A percentile compares a stretch with the other conserved stretches of the same genome.
These are phyloP conservation scores for Sparidentex hasta DNA, from an alignment of 2,797 vertebrate genomes.

Conservation along the genomic window DNA sequence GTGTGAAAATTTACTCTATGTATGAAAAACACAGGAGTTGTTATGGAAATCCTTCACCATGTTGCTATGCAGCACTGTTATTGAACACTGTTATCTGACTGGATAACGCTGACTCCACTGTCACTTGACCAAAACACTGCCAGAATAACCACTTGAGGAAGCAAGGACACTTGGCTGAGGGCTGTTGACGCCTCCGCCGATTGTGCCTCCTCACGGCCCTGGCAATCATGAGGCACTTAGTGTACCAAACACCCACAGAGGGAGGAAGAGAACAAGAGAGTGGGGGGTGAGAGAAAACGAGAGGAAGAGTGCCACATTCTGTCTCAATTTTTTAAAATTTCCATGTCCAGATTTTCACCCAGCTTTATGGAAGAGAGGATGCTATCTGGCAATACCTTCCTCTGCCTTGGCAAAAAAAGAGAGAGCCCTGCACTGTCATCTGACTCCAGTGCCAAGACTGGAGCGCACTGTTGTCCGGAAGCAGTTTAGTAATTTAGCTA, in stretches of 20 bases:
- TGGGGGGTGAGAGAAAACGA: conserved; percentile 42
- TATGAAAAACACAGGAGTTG: conserved; percentile 32
- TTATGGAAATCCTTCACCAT: conserved; percentile 43
- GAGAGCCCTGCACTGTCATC: conserved; percentile 34
- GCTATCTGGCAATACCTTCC: conserved; percentile 23
- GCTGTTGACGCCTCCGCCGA: conserved; percentile 70
- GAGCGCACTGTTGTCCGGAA: conserved; percentile 39
- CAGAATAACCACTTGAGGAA: conserved; percentile 62
- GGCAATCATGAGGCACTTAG: conserved; percentile 74
- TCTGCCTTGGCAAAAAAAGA: conserved; percentile 21
- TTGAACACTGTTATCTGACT: conserved; percentile 31
- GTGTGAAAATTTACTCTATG: neutral
- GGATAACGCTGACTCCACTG: conserved; percentile 36
- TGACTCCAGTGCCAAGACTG: conserved; percentile 29
- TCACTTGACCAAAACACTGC: conserved; percentile 51
- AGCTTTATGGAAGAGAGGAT: conserved; percentile 21
- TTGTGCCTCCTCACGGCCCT: conserved; percentile 68
- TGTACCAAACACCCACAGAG: conserved; percentile 76
- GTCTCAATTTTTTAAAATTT: conserved; percentile 18
- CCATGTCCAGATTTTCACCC: conserved; percentile 43
- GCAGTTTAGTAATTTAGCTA: conserved; percentile 31
- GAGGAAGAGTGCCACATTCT: conserved; percentile 31
- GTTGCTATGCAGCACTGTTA: conserved; percentile 49
- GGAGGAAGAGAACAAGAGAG: conserved; percentile 57
- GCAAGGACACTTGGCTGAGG: conserved; percentile 72